Evolutionary conservation across 1,140 invertebrate species (phyloP).

Genomic region (Pachypeltis micranthus): DNA sequence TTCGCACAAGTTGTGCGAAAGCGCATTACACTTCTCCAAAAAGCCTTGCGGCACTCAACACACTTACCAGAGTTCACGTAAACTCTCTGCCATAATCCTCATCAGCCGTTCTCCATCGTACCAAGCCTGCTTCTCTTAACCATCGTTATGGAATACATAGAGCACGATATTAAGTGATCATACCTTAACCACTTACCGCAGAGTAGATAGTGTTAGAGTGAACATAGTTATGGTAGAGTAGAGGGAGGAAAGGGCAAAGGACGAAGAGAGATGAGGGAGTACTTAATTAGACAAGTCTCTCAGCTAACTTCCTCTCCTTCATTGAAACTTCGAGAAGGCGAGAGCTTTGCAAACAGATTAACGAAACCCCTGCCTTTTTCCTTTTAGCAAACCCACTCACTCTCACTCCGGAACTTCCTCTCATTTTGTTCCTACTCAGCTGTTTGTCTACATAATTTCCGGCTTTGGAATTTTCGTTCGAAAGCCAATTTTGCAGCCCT

Average conservation of each 20-base stretch:
- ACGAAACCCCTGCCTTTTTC: constrained; percentile 3
- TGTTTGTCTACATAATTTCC: not conserved
- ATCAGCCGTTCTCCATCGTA: not conserved
- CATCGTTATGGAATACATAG: not conserved
- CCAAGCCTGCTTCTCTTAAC: not conserved
- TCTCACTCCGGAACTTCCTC: not conserved
- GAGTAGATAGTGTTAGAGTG: too few relatives aligned
- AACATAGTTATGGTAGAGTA: too few relatives aligned
- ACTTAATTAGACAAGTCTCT: constrained; percentile 8
- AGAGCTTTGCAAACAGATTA: constrained; percentile 9
- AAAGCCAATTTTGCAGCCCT: too few relatives aligned
- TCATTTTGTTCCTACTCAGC: not conserved
- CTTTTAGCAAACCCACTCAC: not conserved
- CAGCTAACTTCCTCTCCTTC: constrained; percentile 6
- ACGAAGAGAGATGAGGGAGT: not conserved
- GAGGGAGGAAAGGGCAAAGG: not conserved
- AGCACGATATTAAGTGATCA: constrained; percentile 8
- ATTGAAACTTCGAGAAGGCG: constrained; percentile 6
- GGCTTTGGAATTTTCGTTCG: not conserved
- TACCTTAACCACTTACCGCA: constrained; percentile 8
- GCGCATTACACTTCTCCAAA: not conserved
- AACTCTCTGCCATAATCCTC: not conserved
- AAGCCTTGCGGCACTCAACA: not conserved
- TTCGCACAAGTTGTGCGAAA: not conserved
- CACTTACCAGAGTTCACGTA: not conserved